Evolutionary conservation across 2,113 vertebrate species (phyloP), one percentile per base, ranked within the genome.

Genomic region (Myotis yumanensis): DNA sequence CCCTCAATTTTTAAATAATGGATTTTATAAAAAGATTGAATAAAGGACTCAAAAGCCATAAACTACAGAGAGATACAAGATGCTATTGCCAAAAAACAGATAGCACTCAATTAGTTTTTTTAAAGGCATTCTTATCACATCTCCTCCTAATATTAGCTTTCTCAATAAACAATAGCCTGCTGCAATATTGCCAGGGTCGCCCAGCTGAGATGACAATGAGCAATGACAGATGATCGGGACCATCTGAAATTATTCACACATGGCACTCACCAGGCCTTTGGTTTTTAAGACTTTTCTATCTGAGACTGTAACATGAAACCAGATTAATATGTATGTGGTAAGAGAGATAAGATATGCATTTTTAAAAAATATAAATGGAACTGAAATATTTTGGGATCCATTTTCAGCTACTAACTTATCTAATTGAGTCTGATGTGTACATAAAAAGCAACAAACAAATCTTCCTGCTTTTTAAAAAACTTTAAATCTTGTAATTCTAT

Each of bases 61-160:
- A 97, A 98, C 97, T 95, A 95, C 93, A 97, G 96, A 98, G 97
- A 97, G 97, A 97, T 95, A 93, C 95, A 97, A 97, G 97, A 98
- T 96, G 90, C 97, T 94, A 96, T 97, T 98, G 97, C 97, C 97
- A 98, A 97, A 97, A 97, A 96, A 88, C 87, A 98, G 96, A 98
- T 94, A 96, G 89, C 94, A 96, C 97, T 97, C 97, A 98, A 98
- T 98, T 98, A 98, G 80, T 89, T 97, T 97, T 96, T 97, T 98
- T 93, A 97, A 98, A 98, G 97, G 97, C 94, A 98, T 98, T 98
- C 98, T 98, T 98, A 98, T 98, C 98, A 97, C 97, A 98, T 98
- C 97, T 98, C 71, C 2, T 96, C 92, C 96, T 98, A 98, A 98
- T 98, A 98, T 98, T 98, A 98, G 97, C 96, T 96, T 97, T 98